Base-by-base conservation (phyloP, 2,888 invertebrate species). In the Synanthedon tipuliformis region DNA sequence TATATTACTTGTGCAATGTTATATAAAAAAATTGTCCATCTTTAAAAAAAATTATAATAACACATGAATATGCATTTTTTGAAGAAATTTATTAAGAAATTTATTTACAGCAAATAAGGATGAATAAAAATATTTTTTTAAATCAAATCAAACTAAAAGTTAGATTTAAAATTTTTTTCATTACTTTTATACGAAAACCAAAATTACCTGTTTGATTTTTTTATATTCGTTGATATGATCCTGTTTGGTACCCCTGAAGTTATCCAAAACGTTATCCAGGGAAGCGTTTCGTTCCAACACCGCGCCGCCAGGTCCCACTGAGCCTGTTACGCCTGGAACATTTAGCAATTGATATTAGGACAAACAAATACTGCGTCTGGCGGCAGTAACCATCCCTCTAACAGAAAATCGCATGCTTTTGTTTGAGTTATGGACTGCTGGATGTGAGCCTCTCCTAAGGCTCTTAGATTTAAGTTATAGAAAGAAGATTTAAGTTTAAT, bases 191-290 rank as follows among this genome's bases (percentile, higher is more conserved):
- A 34, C 10, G 34, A 34, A 45, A 45, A 45, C 13, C 1, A 0
- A n/a, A 4, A 8, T 61, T 55, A 86, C 88, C 77, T 86, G 74
- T 65, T 86, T 88, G 45, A 87, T 86, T 60, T 88, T 88, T 57
- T 76, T 75, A 58, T 88, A 88, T 58, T 88, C 88, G 58, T 78
- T 78, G 58, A 70, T 66, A 62, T 85, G 82, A 55, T 88, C 88
- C 57, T 79, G 72, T 50, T 79, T 83, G 54, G 78, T 68, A 0
- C 77, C 66, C 53, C 77, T 70, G n/a, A 81, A 78, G 0, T 81
- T 80, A 51, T 86, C 87, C 2, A 87, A 69, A 12, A 87, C 84
- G 56, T 86, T 85, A 64, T 87, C 87, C 51, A 84, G 60, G 0
- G 87, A 87, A 1, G 81, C 78, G 66, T 86, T 85, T 0, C 87